phyloP scores from a whole-genome alignment of 1,140 invertebrate genomes.

The Ceratosolen solmsi region DNA sequence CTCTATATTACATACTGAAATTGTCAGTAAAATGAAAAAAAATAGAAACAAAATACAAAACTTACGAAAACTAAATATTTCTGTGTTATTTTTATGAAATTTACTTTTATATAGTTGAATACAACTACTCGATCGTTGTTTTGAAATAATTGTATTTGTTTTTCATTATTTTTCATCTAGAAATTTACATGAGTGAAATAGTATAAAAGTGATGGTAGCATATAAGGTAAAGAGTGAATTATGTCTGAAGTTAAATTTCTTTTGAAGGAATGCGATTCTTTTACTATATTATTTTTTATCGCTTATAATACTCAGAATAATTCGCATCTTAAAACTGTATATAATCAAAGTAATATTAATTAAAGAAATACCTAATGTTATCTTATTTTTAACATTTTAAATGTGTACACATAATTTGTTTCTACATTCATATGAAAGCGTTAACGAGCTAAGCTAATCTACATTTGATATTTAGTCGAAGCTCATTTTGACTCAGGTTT shows the following conservation, averaged over 20 bases:
- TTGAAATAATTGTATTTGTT: too few species aligned
- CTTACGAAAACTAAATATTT: too few species aligned
- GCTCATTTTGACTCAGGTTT: constrained; percentile 15
- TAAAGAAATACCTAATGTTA: constrained; percentile 27
- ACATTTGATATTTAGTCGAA: constrained; percentile 40
- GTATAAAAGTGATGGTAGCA: too few species aligned
- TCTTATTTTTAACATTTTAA: not conserved
- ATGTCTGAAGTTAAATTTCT: too few species aligned
- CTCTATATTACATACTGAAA: too few species aligned
- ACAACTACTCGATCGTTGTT: too few species aligned
- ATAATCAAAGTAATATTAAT: not conserved
- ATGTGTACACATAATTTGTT: not conserved
- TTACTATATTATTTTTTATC: not conserved
- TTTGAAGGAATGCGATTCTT: not conserved
- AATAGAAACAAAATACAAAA: too few species aligned
- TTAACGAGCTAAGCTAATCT: constrained; percentile 32
- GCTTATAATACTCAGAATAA: not conserved
- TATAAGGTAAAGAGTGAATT: too few species aligned
- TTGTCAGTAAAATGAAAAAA: too few species aligned
- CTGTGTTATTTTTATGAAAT: too few species aligned
- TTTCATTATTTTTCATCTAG: not conserved
- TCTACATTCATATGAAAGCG: not conserved
- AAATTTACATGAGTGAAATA: not conserved
- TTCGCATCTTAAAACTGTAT: not conserved
- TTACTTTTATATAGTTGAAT: too few species aligned